These are phyloP conservation scores for Coccyzus lansbergi DNA, from an alignment of 2,797 vertebrate species.

Conservation along the genomic window DNA sequence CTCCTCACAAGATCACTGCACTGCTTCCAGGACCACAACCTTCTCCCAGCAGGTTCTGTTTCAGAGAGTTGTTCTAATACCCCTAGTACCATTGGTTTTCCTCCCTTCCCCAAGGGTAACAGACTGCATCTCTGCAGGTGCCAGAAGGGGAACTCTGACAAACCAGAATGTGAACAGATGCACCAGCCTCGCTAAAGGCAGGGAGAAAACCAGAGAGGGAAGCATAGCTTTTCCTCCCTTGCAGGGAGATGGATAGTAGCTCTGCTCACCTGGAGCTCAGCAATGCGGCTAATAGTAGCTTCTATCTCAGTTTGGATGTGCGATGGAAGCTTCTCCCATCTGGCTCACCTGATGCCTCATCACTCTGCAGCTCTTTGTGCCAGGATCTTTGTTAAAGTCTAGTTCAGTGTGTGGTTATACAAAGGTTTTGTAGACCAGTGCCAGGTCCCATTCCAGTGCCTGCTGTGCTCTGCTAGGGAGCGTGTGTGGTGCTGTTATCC, in stretches of 20 bases:
- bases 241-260: neutral
- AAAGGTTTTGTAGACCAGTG: neutral
- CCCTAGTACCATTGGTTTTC: neutral
- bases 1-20: neutral
- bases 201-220: neutral
- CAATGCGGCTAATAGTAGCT: neutral
- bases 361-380: neutral
- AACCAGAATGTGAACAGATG: neutral
- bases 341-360: neutral
- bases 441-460: rapidly evolving
- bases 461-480: neutral
- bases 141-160: neutral
- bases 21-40: rapidly evolving
- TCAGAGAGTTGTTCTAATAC: neutral
- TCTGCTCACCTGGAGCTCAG: neutral
- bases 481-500: rapidly evolving
- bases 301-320: neutral
- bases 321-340: neutral
- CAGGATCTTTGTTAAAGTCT: neutral
- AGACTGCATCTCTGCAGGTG: neutral
- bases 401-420: neutral
- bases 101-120: too few relatives aligned
- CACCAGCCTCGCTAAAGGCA: neutral
- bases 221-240: rapidly evolving
- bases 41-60: neutral